Evolutionary conservation across 2,888 invertebrate species (phyloP), one percentile per base, ranked within the genome.

Genomic region (Plusia festucae): DNA sequence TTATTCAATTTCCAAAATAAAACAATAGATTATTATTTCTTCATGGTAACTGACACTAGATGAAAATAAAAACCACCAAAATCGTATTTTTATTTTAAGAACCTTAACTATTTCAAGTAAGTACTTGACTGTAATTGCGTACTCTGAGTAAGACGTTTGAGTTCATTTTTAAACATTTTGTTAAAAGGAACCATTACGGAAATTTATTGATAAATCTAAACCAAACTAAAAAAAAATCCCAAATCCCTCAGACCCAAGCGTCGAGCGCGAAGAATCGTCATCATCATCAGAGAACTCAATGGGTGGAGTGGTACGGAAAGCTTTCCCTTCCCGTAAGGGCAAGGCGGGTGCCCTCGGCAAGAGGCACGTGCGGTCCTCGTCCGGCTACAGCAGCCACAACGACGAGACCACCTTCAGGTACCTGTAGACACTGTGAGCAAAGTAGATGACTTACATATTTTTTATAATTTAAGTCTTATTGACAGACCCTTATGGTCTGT

Each of bases 361-460:
- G 89, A 91, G 97, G 2, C 97, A 97, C 87, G 97, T 97, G 70
- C 95, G 97, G 73, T 97, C 97, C 79, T 97, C 97, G 82, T 97
- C 97, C 89, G 97, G 97, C 53, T 98, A 97, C 89, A 97, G 97
- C 79, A 97, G 97, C 92, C 97, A 97, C 92, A 97, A 97, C 89
- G 97, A 98, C 91, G 98, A 98, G 91, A 98, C 97, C 69, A 97
- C 97, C 62, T 98, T 98, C 96, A 97, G 97, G 97, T 97, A 91
- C 73, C 73, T 73, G 73, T 73, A 73, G 73, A 73, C 73, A 73
- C 73, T 73, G 73, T 73, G 72, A 78, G 78, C 78, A 68, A 64
- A 60, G 73, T 77, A 68, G 77, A 75, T 40, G 60, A 69, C 44
- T 59, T 66, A 74, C 60, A 68, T 73, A 73, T 76, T 76, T 62